These are phyloP conservation scores for Graphium colonna DNA, from an alignment of 2,888 invertebrate species.

Conservation along the genomic window DNA sequence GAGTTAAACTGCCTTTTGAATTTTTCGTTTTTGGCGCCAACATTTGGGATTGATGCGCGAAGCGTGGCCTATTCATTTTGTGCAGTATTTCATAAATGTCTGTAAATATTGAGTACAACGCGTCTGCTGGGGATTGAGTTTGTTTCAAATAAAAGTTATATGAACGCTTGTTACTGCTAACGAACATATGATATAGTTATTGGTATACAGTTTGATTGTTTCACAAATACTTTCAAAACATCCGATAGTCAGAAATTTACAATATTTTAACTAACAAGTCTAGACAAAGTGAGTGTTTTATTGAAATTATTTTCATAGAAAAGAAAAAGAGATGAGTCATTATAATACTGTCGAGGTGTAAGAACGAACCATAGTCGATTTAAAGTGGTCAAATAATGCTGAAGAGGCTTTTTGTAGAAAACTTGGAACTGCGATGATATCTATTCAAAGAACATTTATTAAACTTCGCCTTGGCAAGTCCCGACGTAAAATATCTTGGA, in stretches of 20 bases:
- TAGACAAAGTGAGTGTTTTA: slow-evolving; percentile 38
- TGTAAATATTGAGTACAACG: slow-evolving; percentile 19
- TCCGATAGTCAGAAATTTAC: neutral
- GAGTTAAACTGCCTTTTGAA: slow-evolving; percentile 21
- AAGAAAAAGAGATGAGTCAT: slow-evolving; percentile 67
- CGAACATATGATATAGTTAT: neutral
- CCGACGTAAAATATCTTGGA: slow-evolving; percentile 52
- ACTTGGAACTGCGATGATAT: slow-evolving; percentile 64
- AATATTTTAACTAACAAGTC: neutral
- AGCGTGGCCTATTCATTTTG: slow-evolving; percentile 19
- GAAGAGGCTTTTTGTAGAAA: slow-evolving; percentile 58
- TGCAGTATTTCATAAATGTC: slow-evolving; percentile 23
- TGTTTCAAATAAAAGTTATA: slow-evolving; percentile 1
- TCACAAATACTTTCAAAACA: neutral
- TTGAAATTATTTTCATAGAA: slow-evolving; percentile 50
- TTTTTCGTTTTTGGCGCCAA: slow-evolving; percentile 16
- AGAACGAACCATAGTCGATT: slow-evolving; percentile 54
- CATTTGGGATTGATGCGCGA: slow-evolving; percentile 19
- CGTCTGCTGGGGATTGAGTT: slow-evolving; percentile 18
- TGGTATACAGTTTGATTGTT: neutral
- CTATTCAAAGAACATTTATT: slow-evolving; percentile 58
- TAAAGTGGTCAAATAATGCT: slow-evolving; percentile 62
- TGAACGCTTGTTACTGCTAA: too few relatives aligned
- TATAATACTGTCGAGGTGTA: slow-evolving; percentile 71
- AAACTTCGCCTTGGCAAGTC: slow-evolving; percentile 57